phyloP scores from a whole-genome alignment of 1,140 invertebrate species.

The Brevipalpus yothersi region DNA sequence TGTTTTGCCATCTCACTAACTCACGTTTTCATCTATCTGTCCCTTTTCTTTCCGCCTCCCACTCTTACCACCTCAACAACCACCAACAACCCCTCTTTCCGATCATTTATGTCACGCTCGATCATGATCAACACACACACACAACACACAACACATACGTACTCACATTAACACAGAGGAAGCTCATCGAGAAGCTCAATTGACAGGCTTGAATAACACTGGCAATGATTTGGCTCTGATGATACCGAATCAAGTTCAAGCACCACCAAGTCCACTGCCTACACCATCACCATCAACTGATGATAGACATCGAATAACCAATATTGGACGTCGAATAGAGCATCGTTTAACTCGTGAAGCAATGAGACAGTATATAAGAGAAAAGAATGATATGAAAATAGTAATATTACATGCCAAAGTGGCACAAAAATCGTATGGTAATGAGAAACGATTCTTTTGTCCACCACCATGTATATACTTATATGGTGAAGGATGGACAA shows the following conservation, averaged over 20 bases:
- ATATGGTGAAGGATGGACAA: conserved; percentile 87
- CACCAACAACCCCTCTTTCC: no score
- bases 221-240: not conserved
- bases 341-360: conserved; percentile 51
- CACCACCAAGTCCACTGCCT: not conserved
- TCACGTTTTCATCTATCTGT: no score
- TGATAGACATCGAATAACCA: not conserved
- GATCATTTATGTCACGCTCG: no score
- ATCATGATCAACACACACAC: no score
- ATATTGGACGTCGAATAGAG: not conserved
- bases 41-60: no score
- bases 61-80: no score
- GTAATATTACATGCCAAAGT: conserved; percentile 93
- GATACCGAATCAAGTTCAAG: not conserved
- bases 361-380: conserved; percentile 82
- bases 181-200: no score
- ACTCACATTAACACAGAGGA: no score
- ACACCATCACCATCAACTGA: not conserved
- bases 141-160: no score
- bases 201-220: no score
- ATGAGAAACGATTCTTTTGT: conserved; percentile 98
- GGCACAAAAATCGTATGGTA: conserved; percentile 98
- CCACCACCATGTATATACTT: conserved; percentile 97
- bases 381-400: conserved; percentile 81
- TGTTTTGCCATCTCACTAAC: no score